Conservation (phyloP, 2,113 vertebrate genomes). For the Sphyrna mokarran region DNA sequence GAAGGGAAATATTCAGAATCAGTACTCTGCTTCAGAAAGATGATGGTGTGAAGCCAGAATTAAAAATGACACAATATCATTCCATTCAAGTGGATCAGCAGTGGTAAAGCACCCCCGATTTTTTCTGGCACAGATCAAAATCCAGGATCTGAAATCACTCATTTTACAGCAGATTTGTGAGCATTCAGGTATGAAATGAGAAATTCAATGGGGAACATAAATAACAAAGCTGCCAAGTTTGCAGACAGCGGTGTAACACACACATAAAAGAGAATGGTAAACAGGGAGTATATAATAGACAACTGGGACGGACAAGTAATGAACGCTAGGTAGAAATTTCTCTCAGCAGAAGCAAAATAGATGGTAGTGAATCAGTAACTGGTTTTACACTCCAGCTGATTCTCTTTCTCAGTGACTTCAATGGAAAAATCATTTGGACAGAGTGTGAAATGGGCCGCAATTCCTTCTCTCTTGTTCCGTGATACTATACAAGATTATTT, state of each 20-base stretch:
- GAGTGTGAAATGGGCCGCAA: background rate
- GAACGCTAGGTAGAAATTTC: background rate
- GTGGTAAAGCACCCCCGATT: background rate
- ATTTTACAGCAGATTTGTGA: slow-evolving; percentile 27
- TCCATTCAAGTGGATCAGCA: background rate
- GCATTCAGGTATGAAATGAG: slow-evolving; percentile 25
- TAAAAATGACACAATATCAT: background rate
- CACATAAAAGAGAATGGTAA: background rate
- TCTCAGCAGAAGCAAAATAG: background rate
- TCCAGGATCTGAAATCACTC: slow-evolving; percentile 6
- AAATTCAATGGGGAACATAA: slow-evolving; percentile 28
- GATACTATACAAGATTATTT: background rate
- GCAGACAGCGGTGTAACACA: background rate
- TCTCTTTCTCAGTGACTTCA: background rate
- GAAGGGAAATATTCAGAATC: background rate
- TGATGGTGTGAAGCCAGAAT: background rate
- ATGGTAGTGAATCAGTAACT: background rate
- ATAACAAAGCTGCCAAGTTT: slow-evolving; percentile 23
- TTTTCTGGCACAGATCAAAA: background rate
- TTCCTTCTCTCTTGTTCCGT: background rate
- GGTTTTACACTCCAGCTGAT: background rate
- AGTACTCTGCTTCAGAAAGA: background rate
- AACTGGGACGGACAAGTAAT: background rate
- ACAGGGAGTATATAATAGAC: background rate
- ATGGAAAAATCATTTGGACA: background rate